Evolutionary conservation across 2,888 invertebrate species (phyloP), one percentile per base, ranked within the genome.

Genomic region (Nesidiocoris tenuis): DNA sequence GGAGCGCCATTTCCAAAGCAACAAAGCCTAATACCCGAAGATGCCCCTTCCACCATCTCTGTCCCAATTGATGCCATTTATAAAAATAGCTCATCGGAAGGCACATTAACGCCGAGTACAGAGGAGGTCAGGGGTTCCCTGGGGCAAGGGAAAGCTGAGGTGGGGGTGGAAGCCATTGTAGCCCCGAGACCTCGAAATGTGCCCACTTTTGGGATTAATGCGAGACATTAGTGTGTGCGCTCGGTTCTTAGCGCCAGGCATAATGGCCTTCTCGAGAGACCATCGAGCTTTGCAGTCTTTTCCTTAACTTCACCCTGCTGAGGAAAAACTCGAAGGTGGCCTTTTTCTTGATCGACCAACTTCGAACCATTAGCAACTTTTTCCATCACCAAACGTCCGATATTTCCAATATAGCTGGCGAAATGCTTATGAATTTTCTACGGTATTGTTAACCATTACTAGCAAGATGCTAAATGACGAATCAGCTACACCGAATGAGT

Each of bases 131-230:
- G 39, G 39, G 39, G 5, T 3, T 39, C 12, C 39, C 12, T 39
- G 3, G 39, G 39, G 12, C 39, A 7, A 12, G 39, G 12, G 39
- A 39, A 39, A 3, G 39, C 12, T 3, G 39, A 39, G 12, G 3
- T 12, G 39, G 72, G 54, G 61, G 72, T n/a, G 72, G 72, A 72
- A 72, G 72, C 72, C 72, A 72, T 72, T 72, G 72, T 72, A 39
- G 61, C n/a, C 12, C 39, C 17, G 59, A 16, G 59, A 19, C 61
- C 74, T 54, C 66, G 39, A 75, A 75, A 75, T 75, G 74, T 75
- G 74, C 57, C 66, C 74, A 75, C 74, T 75, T 75, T 75, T 66
- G 72, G 74, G 74, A 75, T 75, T 75, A 75, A 75, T 75, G 74
- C 74, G 57, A 18, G 61, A 39, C 74, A 75, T 75, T 75, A 75